Percentiles rank a stretch among this genome's conserved stretches.
Evolutionary conservation across 2,113 vertebrate genomes (phyloP).

Genomic region (Arothron firmamentum): DNA sequence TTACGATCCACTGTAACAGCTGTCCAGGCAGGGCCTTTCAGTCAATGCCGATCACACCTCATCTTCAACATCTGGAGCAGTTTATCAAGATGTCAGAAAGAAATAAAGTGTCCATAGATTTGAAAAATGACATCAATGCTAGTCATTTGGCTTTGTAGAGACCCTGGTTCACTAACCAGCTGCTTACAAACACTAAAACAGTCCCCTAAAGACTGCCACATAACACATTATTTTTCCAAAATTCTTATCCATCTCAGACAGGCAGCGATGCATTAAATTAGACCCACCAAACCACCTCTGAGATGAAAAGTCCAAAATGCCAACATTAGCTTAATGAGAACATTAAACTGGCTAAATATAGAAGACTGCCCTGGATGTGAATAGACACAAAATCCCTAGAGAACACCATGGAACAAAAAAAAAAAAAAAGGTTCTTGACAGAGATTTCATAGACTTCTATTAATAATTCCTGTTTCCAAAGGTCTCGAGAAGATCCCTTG

Average conservation of each 20-base stretch:
- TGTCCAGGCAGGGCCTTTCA: constrained; percentile 46
- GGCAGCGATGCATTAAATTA: constrained; percentile 19
- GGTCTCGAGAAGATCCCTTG: constrained; percentile 2
- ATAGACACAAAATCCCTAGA: constrained; percentile 13
- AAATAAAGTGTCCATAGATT: constrained; percentile 18
- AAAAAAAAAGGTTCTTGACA: constrained; percentile 2
- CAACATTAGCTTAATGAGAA: constrained; percentile 18
- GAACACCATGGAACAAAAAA: constrained; percentile 6
- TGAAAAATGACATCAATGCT: constrained; percentile 43
- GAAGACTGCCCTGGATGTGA: constrained; percentile 9
- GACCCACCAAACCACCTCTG: constrained; percentile 22
- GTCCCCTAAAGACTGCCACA: constrained; percentile 15
- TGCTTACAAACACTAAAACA: constrained; percentile 30
- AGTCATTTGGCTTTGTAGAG: constrained; percentile 45
- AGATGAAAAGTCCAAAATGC: constrained; percentile 11
- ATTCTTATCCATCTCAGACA: constrained; percentile 9
- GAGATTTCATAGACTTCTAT: constrained; percentile 22
- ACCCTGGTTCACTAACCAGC: constrained; percentile 13
- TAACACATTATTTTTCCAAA: constrained; percentile 24
- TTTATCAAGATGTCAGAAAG: constrained; percentile 41
- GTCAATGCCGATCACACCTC: constrained; percentile 50
- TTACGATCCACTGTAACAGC: constrained; percentile 53
- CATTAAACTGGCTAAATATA: constrained; percentile 14
- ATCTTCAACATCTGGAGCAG: constrained; percentile 60
- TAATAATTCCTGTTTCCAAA: constrained; percentile 34